Percentiles rank a stretch among this genome's conserved stretches.
These are phyloP conservation scores for Origma solitaria DNA, from an alignment of 2,113 vertebrate genomes.

Conservation along the genomic window DNA sequence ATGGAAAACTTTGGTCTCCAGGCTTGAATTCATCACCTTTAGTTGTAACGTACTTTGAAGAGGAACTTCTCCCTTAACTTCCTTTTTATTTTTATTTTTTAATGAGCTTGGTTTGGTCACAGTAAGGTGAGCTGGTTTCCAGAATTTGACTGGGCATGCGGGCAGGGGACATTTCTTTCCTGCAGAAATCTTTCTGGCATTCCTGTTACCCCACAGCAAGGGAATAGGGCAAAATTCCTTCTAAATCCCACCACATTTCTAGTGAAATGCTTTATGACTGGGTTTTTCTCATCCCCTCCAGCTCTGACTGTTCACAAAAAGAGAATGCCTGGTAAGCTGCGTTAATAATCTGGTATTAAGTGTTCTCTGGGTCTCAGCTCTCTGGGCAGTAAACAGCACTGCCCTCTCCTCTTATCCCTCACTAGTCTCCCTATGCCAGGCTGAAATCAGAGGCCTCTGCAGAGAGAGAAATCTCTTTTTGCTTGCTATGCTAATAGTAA, in stretches of 20 bases:
- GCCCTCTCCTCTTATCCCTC: neutral
- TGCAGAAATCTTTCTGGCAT: neutral
- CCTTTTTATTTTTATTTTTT: neutral
- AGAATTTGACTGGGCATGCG: neutral
- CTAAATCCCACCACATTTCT: constrained; percentile 14
- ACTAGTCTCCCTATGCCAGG: neutral
- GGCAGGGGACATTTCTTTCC: neutral
- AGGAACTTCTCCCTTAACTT: neutral
- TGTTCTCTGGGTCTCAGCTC: constrained; percentile 32
- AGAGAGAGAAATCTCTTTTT: neutral
- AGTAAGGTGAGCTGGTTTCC: neutral
- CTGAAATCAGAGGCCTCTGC: neutral
- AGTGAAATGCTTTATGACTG: constrained; percentile 23
- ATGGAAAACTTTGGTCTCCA: neutral
- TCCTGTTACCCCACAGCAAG: neutral
- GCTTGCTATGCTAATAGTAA: neutral
- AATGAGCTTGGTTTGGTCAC: neutral
- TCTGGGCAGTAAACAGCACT: constrained; percentile 31
- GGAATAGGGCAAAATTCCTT: constrained; percentile 34
- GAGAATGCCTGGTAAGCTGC: constrained; percentile 55
- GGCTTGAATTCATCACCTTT: neutral
- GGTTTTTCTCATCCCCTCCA: constrained; percentile 43
- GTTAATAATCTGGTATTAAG: constrained; percentile 64
- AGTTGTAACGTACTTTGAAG: neutral
- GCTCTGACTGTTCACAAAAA: constrained; percentile 40